Conservation (phyloP, 2,113 vertebrate species). For the Gobiocypris rarus region DNA sequence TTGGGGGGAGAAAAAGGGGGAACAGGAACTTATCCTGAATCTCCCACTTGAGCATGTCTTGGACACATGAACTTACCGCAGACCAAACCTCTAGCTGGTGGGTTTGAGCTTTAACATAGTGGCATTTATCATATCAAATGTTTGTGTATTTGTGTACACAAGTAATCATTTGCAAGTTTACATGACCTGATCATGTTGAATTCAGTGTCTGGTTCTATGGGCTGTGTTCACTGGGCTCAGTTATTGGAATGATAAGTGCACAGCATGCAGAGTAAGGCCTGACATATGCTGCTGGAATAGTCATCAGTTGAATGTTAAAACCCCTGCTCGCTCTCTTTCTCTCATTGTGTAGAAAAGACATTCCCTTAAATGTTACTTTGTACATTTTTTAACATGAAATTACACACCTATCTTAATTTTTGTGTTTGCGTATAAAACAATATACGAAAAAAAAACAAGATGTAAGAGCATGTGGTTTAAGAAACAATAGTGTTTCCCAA, state of each 20-base stretch:
- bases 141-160: slow-evolving; percentile 3
- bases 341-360: not conserved
- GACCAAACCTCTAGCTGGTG: not conserved
- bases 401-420: not conserved
- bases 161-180: not conserved
- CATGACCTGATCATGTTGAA: not conserved
- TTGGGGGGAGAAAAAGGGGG: not conserved
- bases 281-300: slow-evolving; percentile 29
- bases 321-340: not conserved
- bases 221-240: not conserved
- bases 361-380: not conserved
- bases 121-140: not conserved
- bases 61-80: not conserved
- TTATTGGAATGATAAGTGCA: slow-evolving; percentile 39
- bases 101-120: not conserved
- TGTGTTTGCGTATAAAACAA: not conserved
- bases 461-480: not conserved
- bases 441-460: too few relatives aligned
- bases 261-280: slow-evolving; percentile 50
- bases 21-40: not conserved
- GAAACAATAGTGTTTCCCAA: not conserved
- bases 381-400: not conserved
- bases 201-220: not conserved
- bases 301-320: slow-evolving; percentile 19
- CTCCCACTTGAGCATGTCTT: not conserved